Base-by-base conservation (phyloP, 2,888 invertebrate genomes). In the Perizoma affinitatum region DNA sequence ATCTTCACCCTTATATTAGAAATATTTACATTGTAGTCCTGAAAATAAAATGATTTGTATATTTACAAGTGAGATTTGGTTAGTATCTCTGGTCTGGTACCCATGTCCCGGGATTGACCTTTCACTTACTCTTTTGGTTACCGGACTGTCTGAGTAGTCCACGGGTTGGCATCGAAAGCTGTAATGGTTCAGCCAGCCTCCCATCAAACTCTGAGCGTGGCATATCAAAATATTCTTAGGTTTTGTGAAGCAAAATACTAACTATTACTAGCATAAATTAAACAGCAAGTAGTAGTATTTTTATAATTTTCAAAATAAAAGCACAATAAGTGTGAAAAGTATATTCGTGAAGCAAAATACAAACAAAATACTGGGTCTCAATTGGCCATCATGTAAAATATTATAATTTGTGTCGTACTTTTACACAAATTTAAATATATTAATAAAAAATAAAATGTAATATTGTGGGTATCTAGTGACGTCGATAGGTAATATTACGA, bases 141-240 rank as follows among this genome's bases (percentile, higher is more conserved):
- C 94, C 68, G 96, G 95, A 88, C 94, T 95, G 89, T 95, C 94
- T 76, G 96, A 94, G 93, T 97, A 96, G 94, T 98, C 97, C 88
- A 98, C 97, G 65, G 97, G 97, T 93, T 98, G 97, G 93, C 98
- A 98, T 83, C 95, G 95, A 84, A 96, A 95, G 90, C 95, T 97
- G 95, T 98, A 98, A 83, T 96, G 95, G 83, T 95, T 94, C 94
- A 96, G 96, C 97, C 97, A 98, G 86, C 97, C 97, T 82, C 96
- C 96, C 95, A 96, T 96, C 93, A 96, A 94, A 91, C 96, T 95
- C 96, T 96, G 85, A 82, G 80, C 78, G 79, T 78, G 93, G 87
- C 79, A 80, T 78, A 81, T 76, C 66, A 83, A 84, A 83, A 79
- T 75, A 76, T 59, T 53, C 89, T 79, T 67, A 66, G 59, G 42